Evolutionary conservation across 2,797 vertebrate species (phyloP).

Genomic region (Lepus oiostolus): DNA sequence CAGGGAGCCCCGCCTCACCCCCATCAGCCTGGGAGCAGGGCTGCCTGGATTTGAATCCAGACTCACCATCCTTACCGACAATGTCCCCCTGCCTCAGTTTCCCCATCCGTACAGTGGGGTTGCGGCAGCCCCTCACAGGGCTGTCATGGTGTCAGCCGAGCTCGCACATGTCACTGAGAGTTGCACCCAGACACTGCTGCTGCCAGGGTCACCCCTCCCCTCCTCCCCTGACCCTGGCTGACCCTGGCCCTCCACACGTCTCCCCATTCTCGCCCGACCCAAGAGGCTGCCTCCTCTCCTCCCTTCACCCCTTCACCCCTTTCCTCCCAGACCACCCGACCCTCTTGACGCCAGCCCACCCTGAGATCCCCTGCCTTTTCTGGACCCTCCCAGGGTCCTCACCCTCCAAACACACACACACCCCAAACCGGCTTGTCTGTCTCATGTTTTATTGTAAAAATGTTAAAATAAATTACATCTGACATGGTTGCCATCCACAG

Average conservation of each 20-base stretch:
- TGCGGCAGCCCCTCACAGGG: too few species aligned
- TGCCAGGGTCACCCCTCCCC: accelerated
- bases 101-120: background rate
- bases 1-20: background rate
- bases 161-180: background rate
- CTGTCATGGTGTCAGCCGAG: background rate
- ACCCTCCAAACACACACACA: background rate
- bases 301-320: background rate
- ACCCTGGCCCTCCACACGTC: background rate
- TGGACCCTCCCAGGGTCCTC: background rate
- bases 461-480: conserved; percentile 92
- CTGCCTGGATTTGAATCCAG: background rate
- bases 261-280: background rate
- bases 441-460: conserved; percentile 90
- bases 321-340: background rate
- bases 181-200: background rate
- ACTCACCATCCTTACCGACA: background rate
- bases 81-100: background rate
- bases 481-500: conserved; percentile 87
- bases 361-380: background rate
- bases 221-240: background rate
- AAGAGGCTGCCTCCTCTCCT: background rate
- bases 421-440: conserved; percentile 53
- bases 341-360: background rate
- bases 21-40: background rate